Conservation (phyloP, 2,797 vertebrate genomes). For the Halcyon smyrnensis region DNA sequence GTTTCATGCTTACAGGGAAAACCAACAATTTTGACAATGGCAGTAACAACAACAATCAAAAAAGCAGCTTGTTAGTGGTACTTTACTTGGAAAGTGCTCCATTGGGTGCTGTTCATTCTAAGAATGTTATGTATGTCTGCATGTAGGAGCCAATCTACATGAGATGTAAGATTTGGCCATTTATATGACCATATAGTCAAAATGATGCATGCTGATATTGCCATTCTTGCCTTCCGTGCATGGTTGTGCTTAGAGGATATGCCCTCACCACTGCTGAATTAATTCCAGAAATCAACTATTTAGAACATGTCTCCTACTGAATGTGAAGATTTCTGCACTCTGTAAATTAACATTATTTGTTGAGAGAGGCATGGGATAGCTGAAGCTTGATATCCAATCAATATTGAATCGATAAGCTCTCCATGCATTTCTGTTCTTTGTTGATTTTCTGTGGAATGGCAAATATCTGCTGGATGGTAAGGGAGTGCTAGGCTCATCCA, state of each 20-base stretch:
- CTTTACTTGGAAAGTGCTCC: slow-evolving; percentile 33
- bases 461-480: not conserved
- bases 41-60: slow-evolving; percentile 15
- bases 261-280: not conserved
- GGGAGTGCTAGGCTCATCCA: not conserved
- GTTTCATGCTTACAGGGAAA: slow-evolving; percentile 23
- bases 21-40: not conserved
- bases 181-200: slow-evolving; percentile 24
- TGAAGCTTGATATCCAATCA: not conserved
- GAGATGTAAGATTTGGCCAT: slow-evolving; percentile 19
- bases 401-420: not conserved
- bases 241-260: not conserved
- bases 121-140: not conserved
- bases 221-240: not conserved
- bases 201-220: not conserved
- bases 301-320: not conserved
- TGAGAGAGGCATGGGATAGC: not conserved
- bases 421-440: not conserved
- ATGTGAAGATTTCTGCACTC: not conserved
- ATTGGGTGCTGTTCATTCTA: slow-evolving; percentile 9
- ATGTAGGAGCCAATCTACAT: not conserved
- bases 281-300: not conserved
- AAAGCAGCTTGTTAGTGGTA: slow-evolving; percentile 23
- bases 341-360: not conserved
- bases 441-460: not conserved